phyloP scores from a whole-genome alignment of 2,113 vertebrate species.

The Helogale parvula region DNA sequence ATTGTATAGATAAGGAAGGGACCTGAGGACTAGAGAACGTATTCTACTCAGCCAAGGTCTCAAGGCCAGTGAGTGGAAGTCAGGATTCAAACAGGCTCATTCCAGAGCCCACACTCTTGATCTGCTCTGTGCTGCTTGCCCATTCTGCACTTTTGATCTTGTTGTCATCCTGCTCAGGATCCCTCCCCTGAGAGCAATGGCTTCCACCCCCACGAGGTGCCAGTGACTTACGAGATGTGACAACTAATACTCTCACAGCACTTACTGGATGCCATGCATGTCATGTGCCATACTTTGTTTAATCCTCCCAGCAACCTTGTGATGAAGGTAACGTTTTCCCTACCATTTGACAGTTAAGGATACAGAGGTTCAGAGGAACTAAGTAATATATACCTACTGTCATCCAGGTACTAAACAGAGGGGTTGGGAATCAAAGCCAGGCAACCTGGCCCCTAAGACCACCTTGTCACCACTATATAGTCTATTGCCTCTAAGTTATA shows the following conservation, averaged over 20 bases:
- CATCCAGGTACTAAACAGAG: neutral
- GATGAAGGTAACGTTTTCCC: rapidly evolving
- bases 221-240: neutral
- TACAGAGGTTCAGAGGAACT: neutral
- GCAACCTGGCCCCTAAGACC: neutral
- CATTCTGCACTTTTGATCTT: neutral
- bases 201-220: neutral
- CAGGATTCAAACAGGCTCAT: neutral
- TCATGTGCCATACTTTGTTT: neutral
- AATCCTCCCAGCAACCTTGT: neutral
- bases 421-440: neutral
- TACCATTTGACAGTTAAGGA: neutral
- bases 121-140: rapidly evolving
- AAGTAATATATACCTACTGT: rapidly evolving
- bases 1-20: neutral
- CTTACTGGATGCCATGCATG: rapidly evolving
- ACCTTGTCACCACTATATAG: neutral
- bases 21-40: too few species aligned
- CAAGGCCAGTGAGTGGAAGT: neutral
- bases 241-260: neutral
- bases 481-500: neutral
- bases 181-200: too few species aligned
- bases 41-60: neutral
- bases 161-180: too few species aligned
- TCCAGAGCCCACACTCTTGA: rapidly evolving